These are phyloP conservation scores for Nyleta sp. DNA, from an alignment of 2,888 invertebrate genomes.

Conservation along the genomic window DNA sequence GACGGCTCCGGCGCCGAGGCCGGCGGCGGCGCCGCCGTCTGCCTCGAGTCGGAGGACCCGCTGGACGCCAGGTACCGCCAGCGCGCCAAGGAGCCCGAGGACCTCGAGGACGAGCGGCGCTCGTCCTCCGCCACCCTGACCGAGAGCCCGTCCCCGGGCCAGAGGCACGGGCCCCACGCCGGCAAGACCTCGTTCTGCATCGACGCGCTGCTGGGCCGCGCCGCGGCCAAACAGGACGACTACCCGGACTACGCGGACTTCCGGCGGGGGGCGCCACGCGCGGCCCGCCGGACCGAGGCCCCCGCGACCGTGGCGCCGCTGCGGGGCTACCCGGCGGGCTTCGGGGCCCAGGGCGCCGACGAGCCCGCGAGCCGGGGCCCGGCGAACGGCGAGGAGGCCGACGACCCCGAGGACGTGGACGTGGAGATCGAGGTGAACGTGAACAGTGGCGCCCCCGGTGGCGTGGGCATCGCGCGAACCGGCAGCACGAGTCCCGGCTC, in stretches of 20 bases:
- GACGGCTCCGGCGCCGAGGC: slow-evolving; percentile 25
- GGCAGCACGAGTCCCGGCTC: slow-evolving; percentile 85
- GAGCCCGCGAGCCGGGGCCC: slow-evolving; percentile 24
- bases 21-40: slow-evolving; percentile 65
- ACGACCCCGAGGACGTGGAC: slow-evolving; percentile 56
- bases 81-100: slow-evolving; percentile 40
- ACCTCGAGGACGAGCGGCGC: slow-evolving; percentile 62
- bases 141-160: slow-evolving; percentile 56
- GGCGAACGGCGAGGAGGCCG: slow-evolving; percentile 35
- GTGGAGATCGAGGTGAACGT: slow-evolving; percentile 69
- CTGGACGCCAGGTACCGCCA: slow-evolving; percentile 34
- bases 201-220: slow-evolving; percentile 91
- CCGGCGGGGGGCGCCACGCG: slow-evolving; percentile 3
- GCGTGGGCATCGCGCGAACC: slow-evolving; percentile 74
- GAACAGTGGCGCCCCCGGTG: slow-evolving; percentile 2
- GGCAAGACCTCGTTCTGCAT: slow-evolving; percentile 93
- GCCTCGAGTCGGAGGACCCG: slow-evolving; percentile 38
- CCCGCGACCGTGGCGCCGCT: slow-evolving; percentile 6
- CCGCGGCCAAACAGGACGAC: slow-evolving; percentile 72
- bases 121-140: slow-evolving; percentile 51
- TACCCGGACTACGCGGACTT: slow-evolving; percentile 35
- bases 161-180: slow-evolving; percentile 42
- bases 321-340: slow-evolving; percentile 1
- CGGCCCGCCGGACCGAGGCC: too few relatives aligned
- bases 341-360: slow-evolving; percentile 14